Evolutionary conservation across 2,113 vertebrate species (phyloP), one percentile per base, ranked within the genome.

Genomic region (Corapipo altera): DNA sequence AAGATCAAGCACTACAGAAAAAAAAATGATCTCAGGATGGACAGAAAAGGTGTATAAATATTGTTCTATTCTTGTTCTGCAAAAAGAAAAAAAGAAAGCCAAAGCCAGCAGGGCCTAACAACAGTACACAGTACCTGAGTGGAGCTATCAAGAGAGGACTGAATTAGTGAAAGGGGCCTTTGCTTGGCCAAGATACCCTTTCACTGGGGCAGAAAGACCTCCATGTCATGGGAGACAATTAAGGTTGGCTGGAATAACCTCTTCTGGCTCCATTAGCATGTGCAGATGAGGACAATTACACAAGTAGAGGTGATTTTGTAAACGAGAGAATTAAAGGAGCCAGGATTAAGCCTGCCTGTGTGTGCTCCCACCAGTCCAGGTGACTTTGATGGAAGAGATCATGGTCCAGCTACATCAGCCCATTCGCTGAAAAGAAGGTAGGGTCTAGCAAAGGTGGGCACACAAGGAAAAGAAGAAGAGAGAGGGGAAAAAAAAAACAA

Each of bases 401-500:
- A 64, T 6, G 62, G 27, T 19, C n/a, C 59, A 84, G 18, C 13
- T 35, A 35, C 33, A 58, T 4, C 7, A 73, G 39, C 27, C 26
- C 61, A 24, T 59, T 46, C 21, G 52, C 43, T 43, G 27, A n/a
- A n/a, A 52, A 39, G 23, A 83, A 75, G 44, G 54, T 33, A 80
- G 44, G 26, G 54, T 35, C 71, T 14, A 43, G 27, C 11, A 85
- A 39, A 61, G 27, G 27, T 37, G 6, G 61, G 9, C 22, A 64
- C 9, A 17, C 0, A 2, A 7, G 21, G 6, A 81, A 81, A 78
- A 9, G 13, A 66, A 51, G 4, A 48, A 58, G 10, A 3, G 4
- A 35, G 1, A 2, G 13, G 1, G 1, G 6, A n/a, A 14, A 20
- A 13, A 2, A 28, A 64, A 59, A 4, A 0, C 0, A n/a, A n/a